Conservation (phyloP, 2,797 vertebrate species). For the Anisognathus igniventris region DNA sequence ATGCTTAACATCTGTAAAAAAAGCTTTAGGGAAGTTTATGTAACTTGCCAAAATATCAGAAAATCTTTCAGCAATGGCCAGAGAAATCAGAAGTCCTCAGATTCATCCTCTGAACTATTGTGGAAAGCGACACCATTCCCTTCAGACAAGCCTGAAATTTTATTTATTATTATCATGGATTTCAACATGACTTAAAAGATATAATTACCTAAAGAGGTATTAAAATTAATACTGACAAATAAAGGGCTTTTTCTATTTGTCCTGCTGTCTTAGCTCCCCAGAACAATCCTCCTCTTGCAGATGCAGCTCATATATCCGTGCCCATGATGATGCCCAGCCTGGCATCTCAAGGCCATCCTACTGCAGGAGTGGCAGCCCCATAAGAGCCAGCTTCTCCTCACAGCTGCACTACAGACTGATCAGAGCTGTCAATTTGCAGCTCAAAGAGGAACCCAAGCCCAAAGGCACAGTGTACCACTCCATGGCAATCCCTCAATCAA, state of each 20-base stretch:
- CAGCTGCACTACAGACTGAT: background rate
- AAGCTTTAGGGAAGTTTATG: background rate
- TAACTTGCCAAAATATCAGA: background rate
- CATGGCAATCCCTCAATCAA: background rate
- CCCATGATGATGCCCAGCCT: fast-evolving
- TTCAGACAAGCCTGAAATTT: background rate
- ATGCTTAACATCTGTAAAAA: background rate
- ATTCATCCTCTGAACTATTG: background rate
- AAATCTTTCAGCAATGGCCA: background rate
- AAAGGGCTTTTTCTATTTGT: background rate
- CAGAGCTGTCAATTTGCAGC: background rate
- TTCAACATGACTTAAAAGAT: background rate
- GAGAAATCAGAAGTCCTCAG: background rate
- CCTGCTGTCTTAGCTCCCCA: background rate
- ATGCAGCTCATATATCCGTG: fast-evolving
- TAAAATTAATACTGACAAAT: background rate
- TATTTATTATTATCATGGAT: background rate
- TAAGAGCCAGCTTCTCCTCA: background rate
- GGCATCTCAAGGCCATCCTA: background rate
- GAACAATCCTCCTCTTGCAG: background rate
- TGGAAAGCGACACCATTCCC: background rate
- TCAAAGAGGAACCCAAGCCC: background rate
- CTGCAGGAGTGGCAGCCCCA: background rate
- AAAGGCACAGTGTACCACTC: no score
- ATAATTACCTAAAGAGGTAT: background rate